Evolutionary conservation across 2,888 invertebrate species (phyloP).

Genomic region (Biston betularia): DNA sequence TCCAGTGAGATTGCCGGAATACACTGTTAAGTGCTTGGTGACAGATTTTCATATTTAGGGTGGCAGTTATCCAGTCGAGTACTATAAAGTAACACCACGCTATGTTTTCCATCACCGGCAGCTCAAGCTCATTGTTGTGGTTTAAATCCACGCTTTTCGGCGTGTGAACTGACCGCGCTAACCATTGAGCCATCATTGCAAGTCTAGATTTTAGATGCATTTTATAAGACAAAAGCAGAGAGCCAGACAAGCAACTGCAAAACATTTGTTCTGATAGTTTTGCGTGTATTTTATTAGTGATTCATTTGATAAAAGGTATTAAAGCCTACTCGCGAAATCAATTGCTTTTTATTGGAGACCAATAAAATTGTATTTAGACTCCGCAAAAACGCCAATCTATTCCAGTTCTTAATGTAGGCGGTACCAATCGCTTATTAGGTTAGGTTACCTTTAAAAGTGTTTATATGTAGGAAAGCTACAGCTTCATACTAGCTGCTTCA

Average conservation of each 20-base stretch:
- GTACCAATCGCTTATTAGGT: constrained; percentile 25
- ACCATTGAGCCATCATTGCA: too few species aligned
- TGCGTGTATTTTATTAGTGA: constrained; percentile 45
- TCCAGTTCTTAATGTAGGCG: constrained; percentile 37
- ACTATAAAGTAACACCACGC: too few species aligned
- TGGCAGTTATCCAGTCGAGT: too few species aligned
- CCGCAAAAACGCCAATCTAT: constrained; percentile 38
- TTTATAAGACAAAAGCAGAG: neutral
- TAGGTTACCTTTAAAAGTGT: constrained; percentile 11
- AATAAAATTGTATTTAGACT: constrained; percentile 38
- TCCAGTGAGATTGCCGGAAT: too few species aligned
- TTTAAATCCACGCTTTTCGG: too few species aligned
- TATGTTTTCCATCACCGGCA: too few species aligned
- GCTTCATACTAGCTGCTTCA: too few species aligned
- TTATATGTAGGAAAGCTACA: neutral
- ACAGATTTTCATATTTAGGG: too few species aligned
- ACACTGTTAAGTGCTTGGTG: too few species aligned
- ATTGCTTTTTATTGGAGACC: constrained; percentile 42
- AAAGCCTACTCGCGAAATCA: constrained; percentile 42
- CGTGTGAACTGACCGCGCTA: too few species aligned
- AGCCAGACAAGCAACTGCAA: neutral
- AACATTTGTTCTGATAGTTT: constrained; percentile 37
- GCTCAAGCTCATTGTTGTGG: too few species aligned
- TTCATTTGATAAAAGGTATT: constrained; percentile 46
- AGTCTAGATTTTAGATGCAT: neutral